Evolutionary conservation across 1,140 invertebrate genomes (phyloP).

Genomic region (Thaumatotibia leucotreta): DNA sequence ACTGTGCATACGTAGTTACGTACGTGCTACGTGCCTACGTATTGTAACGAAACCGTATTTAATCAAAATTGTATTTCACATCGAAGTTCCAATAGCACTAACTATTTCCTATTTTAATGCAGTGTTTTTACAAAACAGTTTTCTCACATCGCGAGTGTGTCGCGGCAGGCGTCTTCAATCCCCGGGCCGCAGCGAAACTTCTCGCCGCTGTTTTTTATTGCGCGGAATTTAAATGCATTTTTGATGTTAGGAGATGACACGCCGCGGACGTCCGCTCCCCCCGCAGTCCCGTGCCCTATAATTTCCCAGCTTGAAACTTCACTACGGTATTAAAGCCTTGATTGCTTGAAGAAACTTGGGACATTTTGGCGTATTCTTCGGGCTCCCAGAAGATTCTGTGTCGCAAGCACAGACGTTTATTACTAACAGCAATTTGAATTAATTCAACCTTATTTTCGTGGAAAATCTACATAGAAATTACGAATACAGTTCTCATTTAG

Average conservation of each 20-base stretch:
- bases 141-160: slow-evolving; percentile 2
- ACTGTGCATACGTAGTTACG: too few relatives aligned
- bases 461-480: slow-evolving; percentile 17
- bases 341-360: slow-evolving; percentile 75
- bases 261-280: slow-evolving; percentile 63
- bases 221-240: slow-evolving; percentile 76
- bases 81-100: neutral
- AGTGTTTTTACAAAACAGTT: slow-evolving; percentile 9
- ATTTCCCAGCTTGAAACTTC: slow-evolving; percentile 74
- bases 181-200: slow-evolving; percentile 68
- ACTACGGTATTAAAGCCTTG: slow-evolving; percentile 74
- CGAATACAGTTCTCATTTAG: slow-evolving; percentile 1
- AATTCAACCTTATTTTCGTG: slow-evolving; percentile 40
- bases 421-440: slow-evolving; percentile 66
- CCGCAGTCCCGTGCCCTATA: slow-evolving; percentile 58
- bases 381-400: slow-evolving; percentile 66
- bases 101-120: neutral
- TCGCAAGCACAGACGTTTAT: slow-evolving; percentile 61
- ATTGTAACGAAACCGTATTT: too few relatives aligned
- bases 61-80: neutral
- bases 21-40: too few relatives aligned
- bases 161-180: slow-evolving; percentile 51
- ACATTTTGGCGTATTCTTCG: slow-evolving; percentile 75
- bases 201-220: slow-evolving; percentile 74
- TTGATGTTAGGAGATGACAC: slow-evolving; percentile 76